Conservation (phyloP, 2,797 vertebrate genomes). For the Echiichthys vipera region DNA sequence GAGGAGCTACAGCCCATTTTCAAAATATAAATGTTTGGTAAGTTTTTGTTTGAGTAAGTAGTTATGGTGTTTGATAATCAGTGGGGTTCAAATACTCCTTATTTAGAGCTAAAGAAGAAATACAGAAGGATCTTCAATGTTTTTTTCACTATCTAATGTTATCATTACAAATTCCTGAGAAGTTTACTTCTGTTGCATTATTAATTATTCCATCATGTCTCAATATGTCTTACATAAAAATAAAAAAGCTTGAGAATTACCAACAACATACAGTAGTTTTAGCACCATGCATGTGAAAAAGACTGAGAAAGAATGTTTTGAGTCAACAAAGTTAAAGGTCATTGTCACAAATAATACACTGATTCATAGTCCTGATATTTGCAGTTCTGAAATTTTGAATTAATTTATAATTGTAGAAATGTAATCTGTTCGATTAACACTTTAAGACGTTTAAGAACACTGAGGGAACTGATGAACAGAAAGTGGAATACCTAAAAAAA, state of each 20-base stretch:
- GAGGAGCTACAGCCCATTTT: constrained; percentile 25
- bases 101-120: too few species aligned
- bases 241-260: not conserved
- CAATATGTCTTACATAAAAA: not conserved
- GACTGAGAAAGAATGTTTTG: not conserved
- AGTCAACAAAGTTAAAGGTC: not conserved
- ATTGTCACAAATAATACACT: not conserved
- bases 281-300: not conserved
- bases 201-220: not conserved
- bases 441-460: not conserved
- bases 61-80: not conserved
- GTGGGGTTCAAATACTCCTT: not conserved
- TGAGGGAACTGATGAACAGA: not conserved
- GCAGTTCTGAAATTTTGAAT: not conserved
- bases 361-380: not conserved
- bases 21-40: constrained; percentile 37
- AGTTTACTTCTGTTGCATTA: not conserved
- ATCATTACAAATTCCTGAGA: not conserved
- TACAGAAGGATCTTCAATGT: not conserved
- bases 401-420: not conserved
- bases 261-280: not conserved
- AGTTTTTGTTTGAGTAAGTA: constrained; percentile 8
- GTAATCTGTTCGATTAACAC: not conserved
- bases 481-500: not conserved
- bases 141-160: not conserved